Conservation (phyloP, 2,888 invertebrate species). For the Drosophila nr. medialis region DNA sequence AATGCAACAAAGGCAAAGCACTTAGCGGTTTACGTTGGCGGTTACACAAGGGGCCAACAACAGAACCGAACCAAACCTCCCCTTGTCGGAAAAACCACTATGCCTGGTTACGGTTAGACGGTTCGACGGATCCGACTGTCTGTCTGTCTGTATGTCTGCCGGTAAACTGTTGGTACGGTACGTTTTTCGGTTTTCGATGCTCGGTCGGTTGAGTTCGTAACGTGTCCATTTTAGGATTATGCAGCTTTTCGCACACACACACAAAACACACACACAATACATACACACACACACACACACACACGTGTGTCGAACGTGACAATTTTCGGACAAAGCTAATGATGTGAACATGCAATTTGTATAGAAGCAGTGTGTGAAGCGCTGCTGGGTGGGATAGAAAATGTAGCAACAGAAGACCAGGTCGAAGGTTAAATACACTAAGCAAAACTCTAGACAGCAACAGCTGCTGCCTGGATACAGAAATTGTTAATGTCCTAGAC, state of each 20-base stretch:
- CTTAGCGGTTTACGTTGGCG: slow-evolving; percentile 67
- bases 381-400: not conserved
- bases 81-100: slow-evolving; percentile 9
- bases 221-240: slow-evolving; percentile 55
- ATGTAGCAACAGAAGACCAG: not conserved
- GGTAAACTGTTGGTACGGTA: slow-evolving; percentile 14
- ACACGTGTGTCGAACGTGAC: slow-evolving; percentile 65
- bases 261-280: not conserved
- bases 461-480: slow-evolving; percentile 2
- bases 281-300: not conserved
- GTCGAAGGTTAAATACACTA: slow-evolving; percentile 29
- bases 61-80: not conserved
- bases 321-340: slow-evolving; percentile 75
- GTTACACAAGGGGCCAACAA: slow-evolving; percentile 30
- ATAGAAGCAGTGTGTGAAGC: slow-evolving; percentile 19
- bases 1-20: slow-evolving; percentile 68
- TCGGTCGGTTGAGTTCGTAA: slow-evolving; percentile 11
- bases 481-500: slow-evolving; percentile 21
- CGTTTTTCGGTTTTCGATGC: slow-evolving; percentile 27
- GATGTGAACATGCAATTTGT: slow-evolving; percentile 72
- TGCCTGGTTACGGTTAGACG: slow-evolving; percentile 36
- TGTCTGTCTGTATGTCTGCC: slow-evolving; percentile 3
- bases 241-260: slow-evolving; percentile 53
- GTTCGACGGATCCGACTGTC: slow-evolving; percentile 12
- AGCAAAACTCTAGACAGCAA: slow-evolving; percentile 18